Evolutionary conservation across 2,888 invertebrate genomes (phyloP).

Genomic region (Chaitophorus viminalis): DNA sequence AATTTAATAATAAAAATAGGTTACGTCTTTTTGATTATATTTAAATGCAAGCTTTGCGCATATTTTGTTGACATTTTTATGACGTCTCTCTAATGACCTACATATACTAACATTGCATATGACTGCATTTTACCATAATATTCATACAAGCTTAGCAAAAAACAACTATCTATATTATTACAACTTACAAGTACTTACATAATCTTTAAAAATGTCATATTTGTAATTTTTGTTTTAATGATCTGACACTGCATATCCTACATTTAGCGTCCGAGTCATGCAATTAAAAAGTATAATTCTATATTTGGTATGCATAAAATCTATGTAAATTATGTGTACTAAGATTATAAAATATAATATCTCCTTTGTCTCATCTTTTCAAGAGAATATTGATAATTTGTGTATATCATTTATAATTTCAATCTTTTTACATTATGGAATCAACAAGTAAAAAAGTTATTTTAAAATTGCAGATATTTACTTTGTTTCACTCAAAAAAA

Average conservation of each 20-base stretch:
- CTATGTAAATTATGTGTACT: neutral
- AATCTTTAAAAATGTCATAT: neutral
- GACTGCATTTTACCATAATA: constrained; percentile 6
- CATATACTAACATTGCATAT: constrained; percentile 1
- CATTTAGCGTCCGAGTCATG: neutral
- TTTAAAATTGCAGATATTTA: neutral
- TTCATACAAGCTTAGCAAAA: constrained; percentile 11
- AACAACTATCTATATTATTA: constrained; percentile 6
- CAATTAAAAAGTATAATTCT: constrained; percentile 16
- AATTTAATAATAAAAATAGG: neutral
- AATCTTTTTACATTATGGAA: neutral
- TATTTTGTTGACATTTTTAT: constrained; percentile 38
- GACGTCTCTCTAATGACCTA: constrained; percentile 30
- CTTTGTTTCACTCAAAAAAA: neutral
- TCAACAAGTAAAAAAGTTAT: neutral
- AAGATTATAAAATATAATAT: neutral
- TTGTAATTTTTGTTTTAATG: neutral
- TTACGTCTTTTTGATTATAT: constrained; percentile 22
- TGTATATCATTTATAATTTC: neutral
- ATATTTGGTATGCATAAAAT: neutral
- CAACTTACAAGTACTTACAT: neutral
- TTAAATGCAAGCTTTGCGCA: constrained; percentile 21
- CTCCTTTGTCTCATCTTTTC: neutral
- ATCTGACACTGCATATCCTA: constrained; percentile 10
- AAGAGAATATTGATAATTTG: neutral